Conservation (phyloP, 2,113 vertebrate species). For the Illadopsis cleaveri region DNA sequence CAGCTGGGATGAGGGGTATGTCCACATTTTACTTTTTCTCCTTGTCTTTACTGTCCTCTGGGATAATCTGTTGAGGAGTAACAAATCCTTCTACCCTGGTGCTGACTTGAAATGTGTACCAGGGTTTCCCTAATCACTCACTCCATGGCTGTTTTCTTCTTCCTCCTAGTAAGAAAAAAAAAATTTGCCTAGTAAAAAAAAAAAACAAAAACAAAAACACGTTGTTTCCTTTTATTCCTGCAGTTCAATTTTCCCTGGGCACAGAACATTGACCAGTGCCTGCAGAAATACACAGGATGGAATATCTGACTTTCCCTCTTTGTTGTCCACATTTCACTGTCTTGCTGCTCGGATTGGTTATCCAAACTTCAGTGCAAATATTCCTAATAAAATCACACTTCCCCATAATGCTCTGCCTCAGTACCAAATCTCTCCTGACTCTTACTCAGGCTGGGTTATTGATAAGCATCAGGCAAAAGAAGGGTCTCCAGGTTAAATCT, state of each 20-base stretch:
- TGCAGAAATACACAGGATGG: background rate
- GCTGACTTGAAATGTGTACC: background rate
- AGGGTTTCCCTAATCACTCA: background rate
- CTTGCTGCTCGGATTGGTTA: conserved; percentile 1
- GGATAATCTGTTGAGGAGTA: background rate
- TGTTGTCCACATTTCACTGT: background rate
- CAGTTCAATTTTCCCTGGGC: background rate
- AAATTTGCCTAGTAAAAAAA: background rate
- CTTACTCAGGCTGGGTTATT: background rate
- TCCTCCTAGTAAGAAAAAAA: background rate
- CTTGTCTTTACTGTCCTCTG: background rate
- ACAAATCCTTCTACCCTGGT: background rate
- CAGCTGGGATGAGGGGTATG: rapidly evolving
- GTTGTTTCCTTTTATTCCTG: background rate
- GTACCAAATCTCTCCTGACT: conserved; percentile 1
- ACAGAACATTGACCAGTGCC: background rate
- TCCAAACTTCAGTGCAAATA: background rate
- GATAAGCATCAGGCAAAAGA: conserved; percentile 62
- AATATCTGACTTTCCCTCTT: conserved; percentile 13
- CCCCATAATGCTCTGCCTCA: background rate
- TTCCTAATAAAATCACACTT: conserved; percentile 11
- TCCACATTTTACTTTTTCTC: background rate
- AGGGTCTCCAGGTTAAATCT: conserved; percentile 57
- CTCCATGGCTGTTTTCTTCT: background rate
- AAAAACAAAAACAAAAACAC: background rate